Evolutionary conservation across 2,888 invertebrate genomes (phyloP).

Genomic region (Macrophya alboannulata): DNA sequence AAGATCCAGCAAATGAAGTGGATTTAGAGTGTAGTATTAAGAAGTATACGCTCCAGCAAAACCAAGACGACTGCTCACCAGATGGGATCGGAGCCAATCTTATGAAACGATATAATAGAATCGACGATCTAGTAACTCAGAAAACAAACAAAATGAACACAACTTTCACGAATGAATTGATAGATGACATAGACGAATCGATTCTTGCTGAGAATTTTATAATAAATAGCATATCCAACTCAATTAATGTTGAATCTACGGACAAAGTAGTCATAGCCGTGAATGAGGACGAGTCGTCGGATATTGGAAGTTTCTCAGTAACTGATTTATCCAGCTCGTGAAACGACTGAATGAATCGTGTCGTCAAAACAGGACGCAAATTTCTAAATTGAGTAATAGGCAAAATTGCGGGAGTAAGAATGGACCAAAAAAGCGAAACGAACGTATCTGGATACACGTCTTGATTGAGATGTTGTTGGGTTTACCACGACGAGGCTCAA

Average conservation of each 20-base stretch:
- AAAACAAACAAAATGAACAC: not conserved
- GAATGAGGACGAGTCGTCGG: too few species aligned
- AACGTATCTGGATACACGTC: constrained; percentile 34
- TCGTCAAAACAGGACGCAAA: not conserved
- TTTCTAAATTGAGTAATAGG: constrained; percentile 13
- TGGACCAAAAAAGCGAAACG: constrained; percentile 17
- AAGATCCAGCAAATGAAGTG: too few species aligned
- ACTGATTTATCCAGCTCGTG: constrained; percentile 15
- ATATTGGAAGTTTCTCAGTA: too few species aligned
- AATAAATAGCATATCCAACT: not conserved
- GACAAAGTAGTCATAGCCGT: not conserved
- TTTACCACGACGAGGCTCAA: constrained; percentile 6
- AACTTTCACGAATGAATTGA: not conserved
- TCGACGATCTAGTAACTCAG: not conserved
- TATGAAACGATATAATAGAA: too few species aligned
- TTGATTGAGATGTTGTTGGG: constrained; percentile 14
- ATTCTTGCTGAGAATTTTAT: not conserved
- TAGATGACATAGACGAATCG: not conserved
- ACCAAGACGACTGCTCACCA: too few species aligned
- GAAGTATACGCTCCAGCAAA: too few species aligned
- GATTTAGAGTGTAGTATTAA: not conserved
- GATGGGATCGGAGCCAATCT: too few species aligned
- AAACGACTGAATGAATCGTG: too few species aligned
- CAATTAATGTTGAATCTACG: not conserved
- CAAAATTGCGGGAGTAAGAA: constrained; percentile 43